Conservation (phyloP, 2,888 invertebrate genomes). For the Kryphioiulus occultus region DNA sequence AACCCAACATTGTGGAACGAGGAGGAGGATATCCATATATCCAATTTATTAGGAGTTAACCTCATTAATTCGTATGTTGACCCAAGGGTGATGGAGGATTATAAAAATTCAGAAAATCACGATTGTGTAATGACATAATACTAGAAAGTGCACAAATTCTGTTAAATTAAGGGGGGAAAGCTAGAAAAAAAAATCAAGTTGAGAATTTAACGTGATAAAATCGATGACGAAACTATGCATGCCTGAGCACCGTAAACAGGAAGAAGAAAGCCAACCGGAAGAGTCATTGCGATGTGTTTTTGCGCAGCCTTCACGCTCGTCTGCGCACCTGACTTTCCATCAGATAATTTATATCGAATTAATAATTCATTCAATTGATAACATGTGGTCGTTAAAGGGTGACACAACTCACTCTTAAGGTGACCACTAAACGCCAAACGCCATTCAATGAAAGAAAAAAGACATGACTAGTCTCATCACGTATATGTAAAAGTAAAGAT, state of each 20-base stretch:
- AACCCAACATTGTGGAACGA: no score
- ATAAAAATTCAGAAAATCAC: no score
- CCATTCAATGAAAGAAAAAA: not conserved
- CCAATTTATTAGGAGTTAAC: no score
- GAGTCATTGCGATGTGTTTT: not conserved
- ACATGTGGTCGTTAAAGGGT: not conserved
- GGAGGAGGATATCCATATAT: no score
- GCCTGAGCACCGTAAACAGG: not conserved
- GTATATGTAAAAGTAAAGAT: not conserved
- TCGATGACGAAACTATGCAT: no score
- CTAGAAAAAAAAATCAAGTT: no score
- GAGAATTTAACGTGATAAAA: no score
- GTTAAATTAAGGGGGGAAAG: no score
- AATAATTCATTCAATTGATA: not conserved
- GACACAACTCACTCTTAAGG: not conserved
- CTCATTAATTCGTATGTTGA: no score
- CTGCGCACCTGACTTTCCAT: not conserved
- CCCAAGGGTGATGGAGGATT: no score
- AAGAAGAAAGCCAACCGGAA: not conserved
- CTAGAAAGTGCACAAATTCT: no score
- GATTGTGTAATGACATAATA: no score
- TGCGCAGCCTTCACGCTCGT: not conserved
- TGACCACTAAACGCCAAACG: not conserved
- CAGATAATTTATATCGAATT: not conserved
- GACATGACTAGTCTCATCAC: not conserved